Evolutionary conservation across 2,888 invertebrate genomes (phyloP), one percentile per base, ranked within the genome.

Genomic region (Marronus borbonicus): DNA sequence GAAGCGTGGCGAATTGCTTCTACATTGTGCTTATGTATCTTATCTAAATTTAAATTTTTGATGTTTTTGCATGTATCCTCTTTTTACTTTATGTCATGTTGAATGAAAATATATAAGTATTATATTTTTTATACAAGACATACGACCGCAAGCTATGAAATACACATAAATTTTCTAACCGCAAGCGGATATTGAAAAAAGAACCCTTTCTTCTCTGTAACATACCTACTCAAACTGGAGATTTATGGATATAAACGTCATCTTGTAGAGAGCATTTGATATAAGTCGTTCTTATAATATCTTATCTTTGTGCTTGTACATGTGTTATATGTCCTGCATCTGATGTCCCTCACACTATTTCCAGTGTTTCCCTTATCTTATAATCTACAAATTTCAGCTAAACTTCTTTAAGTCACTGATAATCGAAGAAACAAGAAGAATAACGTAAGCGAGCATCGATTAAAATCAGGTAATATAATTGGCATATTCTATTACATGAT

Each of bases 311-410:
- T 66, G 66, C 66, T 66, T 66, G 66, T 44, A 44, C 36, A 66
- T 20, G 66, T 66, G 39, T 66, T 66, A 65, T 39, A 52, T 64
- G 10, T 66, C 66, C 66, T 66, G 66, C 66, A 66, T 44, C 8
- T 7, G 66, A 44, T 66, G 66, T 66, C 60, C 60, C 60, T 24
- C 20, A 20, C 17, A 66, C 20, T 39, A 14, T 39, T 39, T 17
- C n/a, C n/a, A 24, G 12, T 60, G 1, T n/a, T 39, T 12, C 28
- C 64, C 64, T 20, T 44, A 20, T 36, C 36, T 66, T 44, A 44
- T 28, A n/a, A 44, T 66, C n/a, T 66, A 44, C 28, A 66, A 44
- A 66, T 66, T 66, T 66, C 66, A 66, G 66, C 66, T n/a, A 17
- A 17, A 44, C 17, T 66, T 44, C 66, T 60, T 60, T 60, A 60